Evolutionary conservation across 1,140 invertebrate species (phyloP), one percentile per base, ranked within the genome.

Genomic region (Bursaphelenchus mucronatus): DNA sequence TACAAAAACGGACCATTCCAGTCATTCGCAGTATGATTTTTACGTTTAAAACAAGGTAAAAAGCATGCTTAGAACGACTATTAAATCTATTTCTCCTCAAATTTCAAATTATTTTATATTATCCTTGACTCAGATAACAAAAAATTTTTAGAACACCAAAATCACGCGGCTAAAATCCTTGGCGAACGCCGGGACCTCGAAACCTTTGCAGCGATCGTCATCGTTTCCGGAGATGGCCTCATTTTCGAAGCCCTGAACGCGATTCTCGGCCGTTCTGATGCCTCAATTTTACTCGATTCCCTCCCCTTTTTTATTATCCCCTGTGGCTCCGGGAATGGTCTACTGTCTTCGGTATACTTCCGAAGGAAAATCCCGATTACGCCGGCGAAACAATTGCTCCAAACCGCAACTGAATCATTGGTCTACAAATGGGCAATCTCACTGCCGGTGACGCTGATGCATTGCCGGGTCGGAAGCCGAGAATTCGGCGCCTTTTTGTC

Each of bases 191-290:
- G 69, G 45, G 63, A 74, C 41, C 56, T 76, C n/a, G 41, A 9
- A 17, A 52, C 68, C 11, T 75, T 75, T 67, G 64, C 66, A 30
- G 73, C 74, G 8, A 71, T 75, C 17, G 11, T 75, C 19, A 75
- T 75, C 54, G 58, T 75, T 8, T 75, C 73, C 10, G 73, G 73
- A 30, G 73, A 75, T 63, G 73, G 73, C 43, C 46, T 75, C 1
- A 61, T 76, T 40, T 75, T 74, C 43, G 73, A 75, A 54, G 73
- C 66, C 8, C 50, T 74, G 5, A 75, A 75, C 55, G 73, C 70
- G 21, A 40, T 75, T 11, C 21, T 64, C 8, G 15, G 52, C n/a
- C 61, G 73, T 8, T 17, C 49, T 19, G 73, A 75, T 49, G 21
- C 43, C 0, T 52, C 52, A 8, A 13, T 62, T 15, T 44, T 76